Conservation (phyloP, 1,140 invertebrate species). For the Lithobius niger region DNA sequence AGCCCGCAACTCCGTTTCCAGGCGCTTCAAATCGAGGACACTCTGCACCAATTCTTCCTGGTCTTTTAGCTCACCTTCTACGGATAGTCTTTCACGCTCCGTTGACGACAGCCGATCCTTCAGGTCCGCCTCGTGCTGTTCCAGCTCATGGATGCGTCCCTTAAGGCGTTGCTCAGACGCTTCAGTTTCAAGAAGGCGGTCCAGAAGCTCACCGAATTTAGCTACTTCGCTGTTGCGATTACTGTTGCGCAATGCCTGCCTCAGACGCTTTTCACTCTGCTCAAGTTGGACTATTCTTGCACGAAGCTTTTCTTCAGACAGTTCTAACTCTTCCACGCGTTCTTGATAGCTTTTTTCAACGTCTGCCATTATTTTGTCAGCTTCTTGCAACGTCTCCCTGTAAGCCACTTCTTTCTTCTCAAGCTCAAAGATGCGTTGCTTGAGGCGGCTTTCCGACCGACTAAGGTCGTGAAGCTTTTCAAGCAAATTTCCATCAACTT, state of each 20-base stretch:
- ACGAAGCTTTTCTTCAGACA: conserved; percentile 15
- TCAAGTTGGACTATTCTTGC: conserved; percentile 21
- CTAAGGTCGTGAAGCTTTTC: background rate
- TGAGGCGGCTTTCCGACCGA: conserved; percentile 15
- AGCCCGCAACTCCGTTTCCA: conserved; percentile 22
- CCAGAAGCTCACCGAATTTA: conserved; percentile 22
- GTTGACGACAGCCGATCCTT: conserved; percentile 21
- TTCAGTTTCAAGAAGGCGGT: conserved; percentile 23
- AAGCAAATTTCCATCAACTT: background rate
- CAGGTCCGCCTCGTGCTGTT: conserved; percentile 19
- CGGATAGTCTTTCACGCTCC: conserved; percentile 21
- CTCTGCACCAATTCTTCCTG: conserved; percentile 26
- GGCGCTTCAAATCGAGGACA: conserved; percentile 23
- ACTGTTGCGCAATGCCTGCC: conserved; percentile 17
- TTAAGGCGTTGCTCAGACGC: conserved; percentile 20
- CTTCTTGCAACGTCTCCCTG: conserved; percentile 53
- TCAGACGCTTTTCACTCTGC: conserved; percentile 21
- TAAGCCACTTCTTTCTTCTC: conserved; percentile 51
- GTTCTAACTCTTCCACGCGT: conserved; percentile 29
- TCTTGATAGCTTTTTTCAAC: conserved; percentile 49
- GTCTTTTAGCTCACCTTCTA: conserved; percentile 26
- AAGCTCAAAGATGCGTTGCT: conserved; percentile 42
- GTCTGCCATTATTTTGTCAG: conserved; percentile 55
- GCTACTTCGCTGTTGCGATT: conserved; percentile 15
- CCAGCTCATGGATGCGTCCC: conserved; percentile 13